phyloP scores from a whole-genome alignment of 2,888 invertebrate genomes.

The Eugnorisma glareosa region DNA sequence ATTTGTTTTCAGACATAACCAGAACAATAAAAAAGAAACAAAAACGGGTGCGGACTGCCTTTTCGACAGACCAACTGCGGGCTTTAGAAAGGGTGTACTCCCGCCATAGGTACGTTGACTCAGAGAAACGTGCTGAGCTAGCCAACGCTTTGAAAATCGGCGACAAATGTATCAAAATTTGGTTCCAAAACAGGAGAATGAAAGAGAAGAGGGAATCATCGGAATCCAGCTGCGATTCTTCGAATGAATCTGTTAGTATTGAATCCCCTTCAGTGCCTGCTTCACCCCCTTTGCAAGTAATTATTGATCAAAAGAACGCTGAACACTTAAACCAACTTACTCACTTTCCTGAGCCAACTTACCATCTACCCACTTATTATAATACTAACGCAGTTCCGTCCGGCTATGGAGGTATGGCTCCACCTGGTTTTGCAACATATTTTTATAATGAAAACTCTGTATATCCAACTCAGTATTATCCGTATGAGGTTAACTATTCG shows the following conservation, averaged over 20 bases:
- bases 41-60: conserved; percentile 94
- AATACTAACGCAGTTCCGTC: conserved; percentile 14
- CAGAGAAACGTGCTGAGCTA: conserved; percentile 92
- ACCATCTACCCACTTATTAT: conserved; percentile 54
- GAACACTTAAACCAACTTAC: conserved; percentile 18
- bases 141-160: conserved; percentile 91
- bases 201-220: conserved; percentile 91
- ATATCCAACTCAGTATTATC: conserved; percentile 77
- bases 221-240: conserved; percentile 76
- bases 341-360: conserved; percentile 32
- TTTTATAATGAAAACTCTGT: conserved; percentile 66
- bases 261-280: conserved; percentile 49
- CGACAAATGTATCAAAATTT: conserved; percentile 94
- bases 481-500: conserved; percentile 50
- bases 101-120: conserved; percentile 92
- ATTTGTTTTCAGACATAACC: conserved; percentile 65
- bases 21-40: conserved; percentile 79
- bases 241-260: conserved; percentile 65
- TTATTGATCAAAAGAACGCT: conserved; percentile 5
- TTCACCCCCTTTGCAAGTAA: conserved; percentile 22
- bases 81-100: conserved; percentile 89
- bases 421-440: conserved; percentile 21
- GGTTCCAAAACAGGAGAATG: conserved; percentile 96
- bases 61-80: conserved; percentile 93
- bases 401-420: conserved; percentile 4